Conservation (phyloP, 1,140 invertebrate genomes). For the Lordiphosa clarofinis region DNA sequence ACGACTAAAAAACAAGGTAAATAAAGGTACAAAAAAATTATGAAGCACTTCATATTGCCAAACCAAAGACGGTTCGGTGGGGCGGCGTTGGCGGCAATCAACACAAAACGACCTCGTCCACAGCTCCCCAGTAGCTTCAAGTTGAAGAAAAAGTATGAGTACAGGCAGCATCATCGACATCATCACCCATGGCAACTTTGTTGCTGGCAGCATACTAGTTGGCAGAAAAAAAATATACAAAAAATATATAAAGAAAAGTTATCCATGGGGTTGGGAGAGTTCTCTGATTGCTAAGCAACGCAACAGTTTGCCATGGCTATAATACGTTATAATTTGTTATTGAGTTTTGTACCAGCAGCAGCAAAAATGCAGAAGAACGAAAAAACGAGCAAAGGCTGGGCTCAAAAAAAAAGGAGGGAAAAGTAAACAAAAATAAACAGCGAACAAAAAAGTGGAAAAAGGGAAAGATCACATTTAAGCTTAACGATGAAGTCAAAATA, state of each 20-base stretch:
- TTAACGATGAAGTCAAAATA: too few species aligned
- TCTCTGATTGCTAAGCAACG: constrained; percentile 72
- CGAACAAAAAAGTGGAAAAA: constrained; percentile 10
- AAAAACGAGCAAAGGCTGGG: constrained; percentile 13
- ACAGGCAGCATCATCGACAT: constrained; percentile 1
- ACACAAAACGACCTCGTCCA: constrained; percentile 76
- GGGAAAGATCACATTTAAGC: not conserved
- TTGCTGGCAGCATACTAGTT: constrained; percentile 66
- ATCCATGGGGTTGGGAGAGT: constrained; percentile 19
- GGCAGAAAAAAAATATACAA: constrained; percentile 15
- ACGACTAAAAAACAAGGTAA: constrained; percentile 54
- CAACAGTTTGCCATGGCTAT: constrained; percentile 80
- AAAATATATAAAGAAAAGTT: constrained; percentile 7
- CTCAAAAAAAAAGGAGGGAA: constrained; percentile 29
- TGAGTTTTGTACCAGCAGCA: constrained; percentile 72
- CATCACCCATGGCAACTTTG: constrained; percentile 75
- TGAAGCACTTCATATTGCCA: constrained; percentile 66
- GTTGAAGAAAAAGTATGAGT: constrained; percentile 10
- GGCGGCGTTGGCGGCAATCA: constrained; percentile 52
- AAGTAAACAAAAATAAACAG: constrained; percentile 47
- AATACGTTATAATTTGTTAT: constrained; percentile 79
- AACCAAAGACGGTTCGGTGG: constrained; percentile 25
- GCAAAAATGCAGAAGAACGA: constrained; percentile 61
- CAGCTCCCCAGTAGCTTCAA: constrained; percentile 61
- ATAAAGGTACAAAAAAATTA: constrained; percentile 71